Evolutionary conservation across 2,113 vertebrate genomes (phyloP).

Genomic region (Ctenomys sociabilis): DNA sequence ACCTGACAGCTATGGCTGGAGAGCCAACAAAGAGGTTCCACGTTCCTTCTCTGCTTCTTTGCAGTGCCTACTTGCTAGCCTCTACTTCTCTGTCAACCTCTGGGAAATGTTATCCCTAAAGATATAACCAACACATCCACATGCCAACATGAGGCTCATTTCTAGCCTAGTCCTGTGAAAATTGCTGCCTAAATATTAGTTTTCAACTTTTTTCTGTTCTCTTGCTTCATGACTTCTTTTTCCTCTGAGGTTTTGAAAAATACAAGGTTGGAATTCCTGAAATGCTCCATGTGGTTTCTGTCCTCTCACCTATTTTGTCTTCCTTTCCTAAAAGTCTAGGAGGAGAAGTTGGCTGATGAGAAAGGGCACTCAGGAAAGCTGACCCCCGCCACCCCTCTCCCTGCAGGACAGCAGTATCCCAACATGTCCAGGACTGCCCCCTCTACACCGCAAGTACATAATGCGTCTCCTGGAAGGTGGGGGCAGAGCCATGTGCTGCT

Average conservation of each 20-base stretch:
- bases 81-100: background rate
- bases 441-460: background rate
- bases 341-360: background rate
- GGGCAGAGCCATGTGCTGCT: background rate
- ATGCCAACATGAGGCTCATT: background rate
- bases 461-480: background rate
- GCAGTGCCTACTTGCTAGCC: background rate
- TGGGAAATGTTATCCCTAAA: constrained; percentile 41
- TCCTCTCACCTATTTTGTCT: constrained; percentile 31
- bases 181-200: constrained; percentile 50
- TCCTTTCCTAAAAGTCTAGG: background rate
- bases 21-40: background rate
- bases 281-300: background rate
- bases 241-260: constrained; percentile 34
- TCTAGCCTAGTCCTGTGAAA: background rate
- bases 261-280: background rate
- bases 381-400: background rate
- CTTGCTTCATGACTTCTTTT: constrained; percentile 19
- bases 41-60: background rate
- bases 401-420: no score
- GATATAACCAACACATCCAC: background rate
- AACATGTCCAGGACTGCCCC: background rate
- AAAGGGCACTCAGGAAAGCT: background rate
- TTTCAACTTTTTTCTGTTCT: constrained; percentile 1
- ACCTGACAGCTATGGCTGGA: background rate